Conservation (phyloP, 1,140 invertebrate genomes). For the Eufriesea mexicana region DNA sequence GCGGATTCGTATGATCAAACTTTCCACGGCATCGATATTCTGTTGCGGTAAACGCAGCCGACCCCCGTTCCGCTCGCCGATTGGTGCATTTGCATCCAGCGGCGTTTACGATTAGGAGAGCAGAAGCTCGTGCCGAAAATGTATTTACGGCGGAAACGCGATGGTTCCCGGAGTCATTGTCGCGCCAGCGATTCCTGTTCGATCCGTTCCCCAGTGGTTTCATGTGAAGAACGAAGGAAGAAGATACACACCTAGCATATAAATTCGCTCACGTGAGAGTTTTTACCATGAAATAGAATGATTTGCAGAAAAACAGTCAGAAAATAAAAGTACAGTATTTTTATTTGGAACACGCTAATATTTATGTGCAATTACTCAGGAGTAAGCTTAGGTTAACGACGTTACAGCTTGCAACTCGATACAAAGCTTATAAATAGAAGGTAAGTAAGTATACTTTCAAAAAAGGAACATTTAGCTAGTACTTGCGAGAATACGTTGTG, state of each 20-base stretch:
- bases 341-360: too few relatives aligned
- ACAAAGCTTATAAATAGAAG: too few relatives aligned
- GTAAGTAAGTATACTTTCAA: too few relatives aligned
- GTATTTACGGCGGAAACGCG: constrained; percentile 22
- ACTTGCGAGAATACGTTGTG: too few relatives aligned
- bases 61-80: not conserved
- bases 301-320: too few relatives aligned
- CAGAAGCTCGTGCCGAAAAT: constrained; percentile 17
- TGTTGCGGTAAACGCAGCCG: constrained; percentile 49
- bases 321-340: too few relatives aligned
- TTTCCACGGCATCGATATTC: constrained; percentile 50
- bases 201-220: not conserved
- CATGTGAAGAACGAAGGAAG: too few relatives aligned
- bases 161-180: not conserved
- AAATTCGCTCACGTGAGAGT: not conserved
- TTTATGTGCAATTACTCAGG: too few relatives aligned
- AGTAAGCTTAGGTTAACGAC: too few relatives aligned
- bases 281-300: not conserved
- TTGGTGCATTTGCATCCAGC: constrained; percentile 38
- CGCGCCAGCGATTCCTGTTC: not conserved
- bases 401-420: too few relatives aligned
- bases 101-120: constrained; percentile 23
- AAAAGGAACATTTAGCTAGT: too few relatives aligned
- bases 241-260: too few relatives aligned
- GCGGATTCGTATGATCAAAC: constrained; percentile 38